phyloP scores from a whole-genome alignment of 2,888 invertebrate genomes.

The Griposia aprilina region DNA sequence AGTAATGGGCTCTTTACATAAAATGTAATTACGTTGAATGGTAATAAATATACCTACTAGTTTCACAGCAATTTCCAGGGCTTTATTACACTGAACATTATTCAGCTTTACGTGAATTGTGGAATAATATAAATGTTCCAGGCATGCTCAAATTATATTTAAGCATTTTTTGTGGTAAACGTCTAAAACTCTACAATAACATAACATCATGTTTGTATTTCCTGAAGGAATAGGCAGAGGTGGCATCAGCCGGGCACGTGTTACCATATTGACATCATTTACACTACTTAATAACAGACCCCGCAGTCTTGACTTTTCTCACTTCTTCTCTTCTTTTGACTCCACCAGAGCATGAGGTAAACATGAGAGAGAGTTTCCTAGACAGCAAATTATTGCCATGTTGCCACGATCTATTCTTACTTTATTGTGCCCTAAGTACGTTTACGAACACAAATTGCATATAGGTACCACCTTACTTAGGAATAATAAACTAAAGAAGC shows the following conservation, averaged over 20 bases:
- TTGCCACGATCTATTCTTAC: no score
- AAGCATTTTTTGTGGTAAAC: background rate
- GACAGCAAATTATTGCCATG: no score
- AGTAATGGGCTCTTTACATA: slow-evolving; percentile 6
- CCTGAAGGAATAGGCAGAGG: no score
- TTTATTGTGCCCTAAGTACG: no score
- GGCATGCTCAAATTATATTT: background rate
- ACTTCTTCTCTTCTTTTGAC: background rate
- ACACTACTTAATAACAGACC: background rate
- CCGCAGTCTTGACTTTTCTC: background rate
- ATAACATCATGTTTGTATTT: background rate
- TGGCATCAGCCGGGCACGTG: background rate
- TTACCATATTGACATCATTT: background rate
- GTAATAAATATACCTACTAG: background rate
- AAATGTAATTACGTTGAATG: slow-evolving; percentile 25
- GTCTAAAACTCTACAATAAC: background rate
- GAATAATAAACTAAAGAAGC: background rate
- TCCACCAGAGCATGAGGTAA: background rate
- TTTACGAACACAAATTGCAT: background rate
- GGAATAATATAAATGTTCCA: background rate
- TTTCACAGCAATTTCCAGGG: slow-evolving; percentile 4
- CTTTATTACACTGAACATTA: slow-evolving; percentile 15
- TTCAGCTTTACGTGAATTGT: background rate
- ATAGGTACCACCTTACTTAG: background rate
- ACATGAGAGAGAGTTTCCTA: background rate